Percentiles rank a stretch among this genome's conserved stretches.
Conservation (phyloP, 2,113 vertebrate genomes). For the Pipra filicauda region DNA sequence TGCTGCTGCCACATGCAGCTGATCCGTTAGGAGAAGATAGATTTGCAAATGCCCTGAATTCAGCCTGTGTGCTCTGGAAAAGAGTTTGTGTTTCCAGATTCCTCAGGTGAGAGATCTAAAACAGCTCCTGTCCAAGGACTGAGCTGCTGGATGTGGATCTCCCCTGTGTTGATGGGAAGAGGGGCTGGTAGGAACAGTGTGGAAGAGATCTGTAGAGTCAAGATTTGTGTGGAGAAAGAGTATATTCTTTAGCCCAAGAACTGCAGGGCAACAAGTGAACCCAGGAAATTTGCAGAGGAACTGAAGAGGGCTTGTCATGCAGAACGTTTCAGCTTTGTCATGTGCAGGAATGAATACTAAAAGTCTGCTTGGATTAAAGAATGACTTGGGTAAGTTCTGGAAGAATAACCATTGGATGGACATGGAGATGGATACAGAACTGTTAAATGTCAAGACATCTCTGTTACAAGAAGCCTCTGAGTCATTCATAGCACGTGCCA, state of each 20-base stretch:
- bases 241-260: background rate
- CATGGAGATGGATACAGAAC: background rate
- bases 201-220: background rate
- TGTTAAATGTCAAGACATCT: background rate
- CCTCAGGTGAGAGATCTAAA: background rate
- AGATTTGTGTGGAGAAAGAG: background rate
- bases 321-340: background rate
- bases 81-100: background rate
- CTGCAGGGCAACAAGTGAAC: background rate
- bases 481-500: background rate
- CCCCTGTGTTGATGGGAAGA: background rate
- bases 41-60: background rate
- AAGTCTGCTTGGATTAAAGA: background rate
- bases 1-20: background rate
- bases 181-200: background rate
- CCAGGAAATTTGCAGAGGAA: background rate
- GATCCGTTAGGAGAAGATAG: background rate
- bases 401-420: background rate
- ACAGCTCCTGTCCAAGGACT: background rate
- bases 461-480: background rate
- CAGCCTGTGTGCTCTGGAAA: background rate
- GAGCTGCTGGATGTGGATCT: background rate
- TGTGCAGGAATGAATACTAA: background rate
- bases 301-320: background rate
- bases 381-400: background rate